phyloP scores from a whole-genome alignment of 2,113 vertebrate genomes.

The Diglossa brunneiventris region DNA sequence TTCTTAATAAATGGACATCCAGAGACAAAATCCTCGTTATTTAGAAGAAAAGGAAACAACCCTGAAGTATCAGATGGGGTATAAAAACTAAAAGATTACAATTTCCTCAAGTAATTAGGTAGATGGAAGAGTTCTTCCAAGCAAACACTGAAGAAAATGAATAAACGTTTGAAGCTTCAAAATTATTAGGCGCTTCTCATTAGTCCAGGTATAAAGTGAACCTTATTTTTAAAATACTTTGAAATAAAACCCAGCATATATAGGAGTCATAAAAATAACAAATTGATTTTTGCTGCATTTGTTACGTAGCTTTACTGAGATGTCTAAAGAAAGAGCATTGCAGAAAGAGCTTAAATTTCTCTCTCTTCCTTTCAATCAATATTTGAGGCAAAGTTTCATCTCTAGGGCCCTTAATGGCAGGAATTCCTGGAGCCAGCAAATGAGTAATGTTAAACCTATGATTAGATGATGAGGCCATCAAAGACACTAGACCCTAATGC shows the following conservation, averaged over 20 bases:
- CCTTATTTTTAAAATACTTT: not conserved
- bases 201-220: not conserved
- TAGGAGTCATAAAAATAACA: slow-evolving; percentile 41
- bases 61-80: not conserved
- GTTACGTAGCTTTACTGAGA: slow-evolving; percentile 61
- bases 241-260: not conserved
- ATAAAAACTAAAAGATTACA: not conserved
- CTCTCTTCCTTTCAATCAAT: slow-evolving; percentile 90
- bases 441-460: slow-evolving; percentile 93
- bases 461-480: slow-evolving; percentile 85
- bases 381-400: slow-evolving; percentile 94
- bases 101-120: not conserved
- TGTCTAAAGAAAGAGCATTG: slow-evolving; percentile 65
- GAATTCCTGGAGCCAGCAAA: slow-evolving; percentile 89
- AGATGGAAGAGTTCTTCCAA: not conserved
- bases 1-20: not conserved
- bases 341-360: slow-evolving; percentile 85
- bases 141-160: not conserved
- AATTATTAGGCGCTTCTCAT: not conserved
- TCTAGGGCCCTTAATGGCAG: slow-evolving; percentile 91
- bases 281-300: slow-evolving; percentile 63
- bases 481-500: slow-evolving; percentile 79
- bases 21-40: not conserved
- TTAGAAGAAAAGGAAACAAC: not conserved
- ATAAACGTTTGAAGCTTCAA: not conserved